Evolutionary conservation across 2,888 invertebrate species (phyloP).

Genomic region (Perdita meconis): DNA sequence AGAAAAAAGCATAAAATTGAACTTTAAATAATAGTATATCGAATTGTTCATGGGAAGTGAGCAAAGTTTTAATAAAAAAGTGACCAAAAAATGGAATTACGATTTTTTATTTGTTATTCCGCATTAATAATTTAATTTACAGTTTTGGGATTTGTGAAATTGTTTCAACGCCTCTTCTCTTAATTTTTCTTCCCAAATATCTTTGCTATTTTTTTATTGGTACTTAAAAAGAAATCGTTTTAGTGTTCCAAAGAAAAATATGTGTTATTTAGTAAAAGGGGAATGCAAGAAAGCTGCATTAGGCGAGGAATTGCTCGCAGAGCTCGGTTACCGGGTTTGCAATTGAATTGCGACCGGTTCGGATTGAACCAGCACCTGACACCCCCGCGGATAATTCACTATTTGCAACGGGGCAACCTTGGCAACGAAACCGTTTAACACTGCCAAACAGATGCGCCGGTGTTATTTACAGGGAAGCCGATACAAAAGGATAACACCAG

Average conservation of each 20-base stretch:
- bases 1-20: too few species aligned
- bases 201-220: too few species aligned
- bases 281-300: conserved; percentile 56
- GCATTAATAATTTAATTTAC: too few species aligned
- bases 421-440: conserved; percentile 62
- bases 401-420: conserved; percentile 74
- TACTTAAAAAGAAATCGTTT: not conserved
- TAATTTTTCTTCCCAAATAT: too few species aligned
- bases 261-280: conserved; percentile 34
- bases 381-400: conserved; percentile 77
- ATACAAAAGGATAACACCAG: not conserved
- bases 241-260: conserved; percentile 3
- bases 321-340: conserved; percentile 76
- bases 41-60: too few species aligned
- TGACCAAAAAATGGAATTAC: too few species aligned
- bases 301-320: conserved; percentile 64
- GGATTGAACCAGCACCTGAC: conserved; percentile 80
- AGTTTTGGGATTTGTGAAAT: too few species aligned
- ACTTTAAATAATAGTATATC: too few species aligned
- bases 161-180: too few species aligned
- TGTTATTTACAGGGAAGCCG: conserved; percentile 52
- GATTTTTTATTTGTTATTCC: too few species aligned
- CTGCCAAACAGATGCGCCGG: conserved; percentile 55
- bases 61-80: too few species aligned
- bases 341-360: conserved; percentile 79